phyloP scores from a whole-genome alignment of 2,113 vertebrate genomes.

The Nycticryphes semicollaris region DNA sequence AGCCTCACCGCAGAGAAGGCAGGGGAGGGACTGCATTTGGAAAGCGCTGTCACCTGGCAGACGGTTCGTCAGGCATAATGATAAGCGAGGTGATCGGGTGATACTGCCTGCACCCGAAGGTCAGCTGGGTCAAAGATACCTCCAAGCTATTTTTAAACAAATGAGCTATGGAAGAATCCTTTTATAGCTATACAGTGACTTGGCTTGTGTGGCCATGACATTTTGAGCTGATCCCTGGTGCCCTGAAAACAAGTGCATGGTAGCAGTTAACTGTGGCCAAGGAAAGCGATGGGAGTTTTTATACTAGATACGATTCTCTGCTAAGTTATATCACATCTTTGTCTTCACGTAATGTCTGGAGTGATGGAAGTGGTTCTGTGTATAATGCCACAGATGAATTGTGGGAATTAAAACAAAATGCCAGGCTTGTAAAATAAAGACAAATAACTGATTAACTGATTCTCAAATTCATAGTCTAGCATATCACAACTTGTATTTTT shows the following conservation, averaged over 20 bases:
- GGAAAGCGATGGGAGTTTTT: not conserved
- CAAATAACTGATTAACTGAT: not conserved
- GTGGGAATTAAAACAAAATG: not conserved
- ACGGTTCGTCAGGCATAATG: not conserved
- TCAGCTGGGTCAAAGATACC: not conserved
- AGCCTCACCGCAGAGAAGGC: rapidly evolving
- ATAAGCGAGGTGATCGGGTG: not conserved
- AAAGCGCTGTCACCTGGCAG: not conserved
- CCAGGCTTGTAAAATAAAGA: not conserved
- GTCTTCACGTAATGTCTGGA: not conserved
- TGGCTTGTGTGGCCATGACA: not conserved
- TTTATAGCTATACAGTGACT: not conserved
- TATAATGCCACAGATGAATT: not conserved
- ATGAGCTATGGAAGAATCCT: not conserved
- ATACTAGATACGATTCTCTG: not conserved
- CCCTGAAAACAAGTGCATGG: not conserved
- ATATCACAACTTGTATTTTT: not conserved
- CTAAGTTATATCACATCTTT: not conserved
- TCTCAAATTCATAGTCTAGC: not conserved
- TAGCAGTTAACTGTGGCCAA: not conserved
- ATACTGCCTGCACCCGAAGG: not conserved
- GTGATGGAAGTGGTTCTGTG: not conserved
- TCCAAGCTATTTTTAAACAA: not conserved
- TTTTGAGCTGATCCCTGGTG: not conserved
- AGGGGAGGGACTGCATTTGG: not conserved